Conservation (phyloP, 2,113 vertebrate genomes). For the Hystrix cristata region DNA sequence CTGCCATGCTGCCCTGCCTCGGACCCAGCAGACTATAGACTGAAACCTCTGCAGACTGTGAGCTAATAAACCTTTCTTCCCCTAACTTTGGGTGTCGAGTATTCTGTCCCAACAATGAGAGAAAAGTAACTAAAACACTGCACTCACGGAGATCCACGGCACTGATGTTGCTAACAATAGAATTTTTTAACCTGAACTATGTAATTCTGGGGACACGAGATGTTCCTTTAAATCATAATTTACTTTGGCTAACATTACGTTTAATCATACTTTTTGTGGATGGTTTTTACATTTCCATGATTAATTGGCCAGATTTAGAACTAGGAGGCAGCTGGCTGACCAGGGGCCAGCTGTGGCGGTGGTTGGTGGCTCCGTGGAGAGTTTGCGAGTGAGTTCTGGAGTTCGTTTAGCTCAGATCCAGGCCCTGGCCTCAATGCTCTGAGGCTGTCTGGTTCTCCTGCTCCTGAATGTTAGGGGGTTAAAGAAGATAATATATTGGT, state of each 20-base stretch:
- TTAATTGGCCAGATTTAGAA: background rate
- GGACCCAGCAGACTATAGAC: no score
- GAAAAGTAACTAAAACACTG: no score
- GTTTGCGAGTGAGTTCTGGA: background rate
- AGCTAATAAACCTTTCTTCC: no score
- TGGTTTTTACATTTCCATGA: background rate
- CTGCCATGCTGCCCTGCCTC: no score
- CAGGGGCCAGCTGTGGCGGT: background rate
- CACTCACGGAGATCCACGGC: no score
- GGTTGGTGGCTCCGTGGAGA: background rate
- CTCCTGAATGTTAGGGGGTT: background rate
- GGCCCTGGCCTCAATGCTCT: background rate
- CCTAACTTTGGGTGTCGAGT: no score
- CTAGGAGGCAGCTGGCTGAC: background rate
- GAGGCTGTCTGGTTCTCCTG: background rate
- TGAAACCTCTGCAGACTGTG: no score
- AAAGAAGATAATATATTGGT: background rate
- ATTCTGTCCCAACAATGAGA: no score
- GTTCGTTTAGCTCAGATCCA: background rate
- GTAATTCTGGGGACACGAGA: background rate
- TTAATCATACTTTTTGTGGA: background rate
- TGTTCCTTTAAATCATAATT: background rate
- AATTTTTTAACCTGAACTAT: background rate
- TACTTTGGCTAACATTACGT: background rate
- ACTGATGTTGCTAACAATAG: no score